phyloP scores from a whole-genome alignment of 30 jellyfish, hydroid and myxozoan species.

The Turritopsis dohrnii region DNA sequence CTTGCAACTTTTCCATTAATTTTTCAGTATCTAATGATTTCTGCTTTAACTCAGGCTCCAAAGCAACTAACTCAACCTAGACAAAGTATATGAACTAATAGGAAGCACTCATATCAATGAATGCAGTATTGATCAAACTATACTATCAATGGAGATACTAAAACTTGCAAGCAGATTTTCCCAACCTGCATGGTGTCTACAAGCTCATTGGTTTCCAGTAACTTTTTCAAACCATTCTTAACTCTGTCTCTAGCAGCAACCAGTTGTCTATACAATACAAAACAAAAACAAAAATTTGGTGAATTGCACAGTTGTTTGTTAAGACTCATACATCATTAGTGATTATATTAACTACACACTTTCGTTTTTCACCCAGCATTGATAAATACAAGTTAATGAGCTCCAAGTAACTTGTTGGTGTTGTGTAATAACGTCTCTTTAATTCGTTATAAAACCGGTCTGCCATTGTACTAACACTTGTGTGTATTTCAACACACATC shows the following conservation, averaged over 20 bases:
- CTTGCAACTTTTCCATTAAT: slow-evolving; percentile 77
- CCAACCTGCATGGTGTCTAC: slow-evolving; percentile 89
- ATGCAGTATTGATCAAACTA: too few relatives aligned
- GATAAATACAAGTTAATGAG: slow-evolving; percentile 61
- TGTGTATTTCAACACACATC: slow-evolving; percentile 87
- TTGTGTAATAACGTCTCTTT: slow-evolving; percentile 73
- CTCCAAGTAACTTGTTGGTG: slow-evolving; percentile 87
- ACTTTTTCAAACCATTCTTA: slow-evolving; percentile 66
- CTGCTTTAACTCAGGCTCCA: slow-evolving; percentile 85
- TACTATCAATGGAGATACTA: too few relatives aligned
- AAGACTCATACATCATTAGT: too few relatives aligned
- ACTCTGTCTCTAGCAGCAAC: slow-evolving; percentile 74
- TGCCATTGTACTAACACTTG: slow-evolving; percentile 79
- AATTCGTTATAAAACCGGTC: slow-evolving; percentile 58
- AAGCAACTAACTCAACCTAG: slow-evolving; percentile 25
- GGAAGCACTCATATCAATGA: too few relatives aligned
- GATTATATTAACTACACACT: too few relatives aligned
- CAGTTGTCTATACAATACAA: slow-evolving; percentile 47
- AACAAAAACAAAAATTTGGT: background rate
- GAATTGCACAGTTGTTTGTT: too few relatives aligned
- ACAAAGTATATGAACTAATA: too few relatives aligned
- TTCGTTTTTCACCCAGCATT: slow-evolving; percentile 72
- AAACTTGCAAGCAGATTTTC: background rate
- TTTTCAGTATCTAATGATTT: slow-evolving; percentile 79
- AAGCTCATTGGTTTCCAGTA: slow-evolving; percentile 64